These are phyloP conservation scores for Sebastes taczanowskii DNA, from an alignment of 2,797 vertebrate genomes.

Conservation along the genomic window DNA sequence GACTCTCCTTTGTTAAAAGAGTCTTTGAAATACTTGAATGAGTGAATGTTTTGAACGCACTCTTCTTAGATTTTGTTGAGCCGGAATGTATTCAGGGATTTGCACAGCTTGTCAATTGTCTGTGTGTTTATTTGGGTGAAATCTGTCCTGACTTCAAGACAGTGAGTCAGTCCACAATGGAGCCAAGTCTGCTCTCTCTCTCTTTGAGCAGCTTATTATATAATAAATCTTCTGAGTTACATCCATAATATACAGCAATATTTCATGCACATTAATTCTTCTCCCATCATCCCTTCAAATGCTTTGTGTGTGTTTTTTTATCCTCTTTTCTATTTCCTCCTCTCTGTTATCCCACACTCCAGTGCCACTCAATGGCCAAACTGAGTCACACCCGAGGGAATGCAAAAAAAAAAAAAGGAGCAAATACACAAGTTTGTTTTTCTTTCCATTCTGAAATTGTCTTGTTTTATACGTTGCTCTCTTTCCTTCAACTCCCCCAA, in stretches of 20 bases:
- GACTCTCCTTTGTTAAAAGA: background rate
- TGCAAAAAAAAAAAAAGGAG: background rate
- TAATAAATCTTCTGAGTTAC: constrained; percentile 17
- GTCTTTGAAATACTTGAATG: background rate
- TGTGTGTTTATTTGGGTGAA: constrained; percentile 6
- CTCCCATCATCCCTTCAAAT: background rate
- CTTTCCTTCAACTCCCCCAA: background rate
- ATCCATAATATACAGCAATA: background rate
- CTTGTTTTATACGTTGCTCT: background rate
- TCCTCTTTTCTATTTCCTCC: background rate
- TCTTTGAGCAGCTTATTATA: constrained; percentile 18
- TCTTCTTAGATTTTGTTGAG: background rate
- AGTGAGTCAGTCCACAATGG: background rate
- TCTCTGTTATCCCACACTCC: constrained; percentile 21
- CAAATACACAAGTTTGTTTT: background rate
- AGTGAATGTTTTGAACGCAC: background rate
- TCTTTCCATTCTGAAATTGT: background rate
- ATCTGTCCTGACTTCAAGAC: constrained; percentile 11
- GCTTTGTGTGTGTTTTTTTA: background rate
- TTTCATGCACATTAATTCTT: constrained; percentile 22
- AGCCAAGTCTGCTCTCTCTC: background rate
- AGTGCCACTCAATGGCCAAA: constrained; percentile 30
- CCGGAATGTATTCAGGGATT: background rate
- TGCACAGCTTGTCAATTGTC: background rate
- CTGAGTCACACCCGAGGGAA: background rate